Conservation (phyloP, 2,113 vertebrate species). For the Kryptolebias marmoratus region DNA sequence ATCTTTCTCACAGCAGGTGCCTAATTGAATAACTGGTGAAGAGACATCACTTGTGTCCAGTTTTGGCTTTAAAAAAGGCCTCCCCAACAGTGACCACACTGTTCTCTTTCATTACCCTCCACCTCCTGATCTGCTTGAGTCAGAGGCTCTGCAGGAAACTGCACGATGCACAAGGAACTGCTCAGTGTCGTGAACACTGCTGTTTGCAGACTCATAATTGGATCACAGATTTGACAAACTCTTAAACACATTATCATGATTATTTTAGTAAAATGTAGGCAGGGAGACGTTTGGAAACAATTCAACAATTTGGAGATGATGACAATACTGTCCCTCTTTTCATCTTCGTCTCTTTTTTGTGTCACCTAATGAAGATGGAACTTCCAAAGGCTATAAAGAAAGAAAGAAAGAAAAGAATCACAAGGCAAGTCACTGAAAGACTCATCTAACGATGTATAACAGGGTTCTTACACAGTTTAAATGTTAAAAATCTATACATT, state of each 20-base stretch:
- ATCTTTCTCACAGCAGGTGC: slow-evolving; percentile 71
- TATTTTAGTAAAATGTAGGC: neutral
- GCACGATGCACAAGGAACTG: slow-evolving; percentile 22
- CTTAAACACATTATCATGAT: neutral
- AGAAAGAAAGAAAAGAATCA: slow-evolving; percentile 15
- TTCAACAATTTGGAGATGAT: neutral
- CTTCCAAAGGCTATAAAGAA: slow-evolving; percentile 42
- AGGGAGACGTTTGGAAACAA: neutral
- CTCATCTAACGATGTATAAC: no score
- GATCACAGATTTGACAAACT: neutral
- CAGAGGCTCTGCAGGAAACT: slow-evolving; percentile 42
- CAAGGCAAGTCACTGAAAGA: neutral
- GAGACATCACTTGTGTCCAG: slow-evolving; percentile 63
- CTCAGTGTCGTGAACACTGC: slow-evolving; percentile 16
- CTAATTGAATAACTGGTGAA: slow-evolving; percentile 69
- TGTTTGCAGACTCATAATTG: slow-evolving; percentile 1
- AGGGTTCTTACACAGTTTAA: no score
- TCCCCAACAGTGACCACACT: slow-evolving; percentile 59
- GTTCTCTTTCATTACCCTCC: slow-evolving; percentile 66
- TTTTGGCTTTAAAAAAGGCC: slow-evolving; percentile 45
- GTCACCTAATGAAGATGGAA: slow-evolving; percentile 26
- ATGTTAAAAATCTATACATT: no score
- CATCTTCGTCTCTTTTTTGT: slow-evolving; percentile 62
- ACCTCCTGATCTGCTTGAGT: slow-evolving; percentile 41
- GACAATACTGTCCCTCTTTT: slow-evolving; percentile 24